These are phyloP conservation scores for Hemistola chrysoprasaria DNA, from an alignment of 2,888 invertebrate species.

Conservation along the genomic window DNA sequence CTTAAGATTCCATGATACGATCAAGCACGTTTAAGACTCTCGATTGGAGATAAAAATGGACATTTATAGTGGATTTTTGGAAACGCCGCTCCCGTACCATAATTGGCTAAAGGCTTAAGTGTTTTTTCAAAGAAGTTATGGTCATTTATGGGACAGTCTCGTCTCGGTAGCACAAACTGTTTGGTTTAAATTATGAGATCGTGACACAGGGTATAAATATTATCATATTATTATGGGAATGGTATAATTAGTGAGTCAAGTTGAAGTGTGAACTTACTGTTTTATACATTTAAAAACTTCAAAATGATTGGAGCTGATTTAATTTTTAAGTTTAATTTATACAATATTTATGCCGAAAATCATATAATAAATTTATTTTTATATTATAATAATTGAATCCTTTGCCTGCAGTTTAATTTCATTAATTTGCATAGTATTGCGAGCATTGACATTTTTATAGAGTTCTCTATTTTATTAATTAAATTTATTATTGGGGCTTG, in stretches of 20 bases:
- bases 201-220: slow-evolving; percentile 40
- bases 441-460: too few species aligned
- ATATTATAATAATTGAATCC: too few species aligned
- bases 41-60: slow-evolving; percentile 65
- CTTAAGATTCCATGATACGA: too few species aligned
- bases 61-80: slow-evolving; percentile 68
- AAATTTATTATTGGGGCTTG: too few species aligned
- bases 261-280: slow-evolving; percentile 2
- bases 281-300: too few species aligned
- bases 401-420: too few species aligned
- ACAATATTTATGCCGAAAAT: too few species aligned
- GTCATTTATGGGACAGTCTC: slow-evolving; percentile 62
- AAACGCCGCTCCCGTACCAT: slow-evolving; percentile 67
- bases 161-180: slow-evolving; percentile 53
- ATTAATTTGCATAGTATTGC: too few species aligned
- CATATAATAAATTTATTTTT: too few species aligned
- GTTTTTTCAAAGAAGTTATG: slow-evolving; percentile 73
- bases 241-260: slow-evolving; percentile 42
- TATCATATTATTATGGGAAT: slow-evolving; percentile 45
- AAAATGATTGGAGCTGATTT: too few species aligned
- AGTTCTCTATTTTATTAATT: too few species aligned
- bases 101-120: slow-evolving; percentile 68
- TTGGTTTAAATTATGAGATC: slow-evolving; percentile 58
- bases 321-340: too few species aligned
- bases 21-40: slow-evolving; percentile 67